Conservation (phyloP, 2,888 invertebrate species). For the Drosophila picticornis region DNA sequence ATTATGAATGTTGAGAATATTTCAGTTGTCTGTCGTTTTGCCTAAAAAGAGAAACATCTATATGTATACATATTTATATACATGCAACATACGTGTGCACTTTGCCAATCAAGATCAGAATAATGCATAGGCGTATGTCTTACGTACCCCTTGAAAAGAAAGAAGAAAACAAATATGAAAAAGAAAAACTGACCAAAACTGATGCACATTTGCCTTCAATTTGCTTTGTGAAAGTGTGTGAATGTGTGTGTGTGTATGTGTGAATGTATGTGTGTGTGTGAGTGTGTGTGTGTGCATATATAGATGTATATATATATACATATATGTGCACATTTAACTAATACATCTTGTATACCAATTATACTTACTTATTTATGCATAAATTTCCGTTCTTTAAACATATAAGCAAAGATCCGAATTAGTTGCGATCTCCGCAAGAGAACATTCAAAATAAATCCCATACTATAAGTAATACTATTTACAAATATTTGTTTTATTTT, state of each 20-base stretch:
- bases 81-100: conserved; percentile 12
- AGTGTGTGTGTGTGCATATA: neutral
- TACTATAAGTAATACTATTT: conserved; percentile 31
- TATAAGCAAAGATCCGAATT: conserved; percentile 43
- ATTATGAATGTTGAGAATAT: conserved; percentile 60
- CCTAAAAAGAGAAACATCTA: conserved; percentile 27
- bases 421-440: conserved; percentile 39
- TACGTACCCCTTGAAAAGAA: conserved; percentile 5
- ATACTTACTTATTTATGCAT: conserved; percentile 57
- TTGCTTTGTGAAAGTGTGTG: conserved; percentile 19
- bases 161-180: neutral
- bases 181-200: conserved; percentile 21
- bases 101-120: conserved; percentile 17
- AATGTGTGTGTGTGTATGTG: conserved; percentile 18
- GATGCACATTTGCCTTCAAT: conserved; percentile 45
- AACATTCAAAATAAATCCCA: conserved; percentile 50
- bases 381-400: conserved; percentile 34
- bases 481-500: conserved; percentile 15
- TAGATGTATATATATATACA: neutral
- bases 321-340: conserved; percentile 23
- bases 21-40: conserved; percentile 53
- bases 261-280: conserved; percentile 1
- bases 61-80: conserved; percentile 19
- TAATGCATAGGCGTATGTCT: conserved; percentile 1
- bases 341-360: conserved; percentile 51